These are phyloP conservation scores for Macroglossus sobrinus DNA, from an alignment of 2,113 vertebrate species.

Conservation along the genomic window DNA sequence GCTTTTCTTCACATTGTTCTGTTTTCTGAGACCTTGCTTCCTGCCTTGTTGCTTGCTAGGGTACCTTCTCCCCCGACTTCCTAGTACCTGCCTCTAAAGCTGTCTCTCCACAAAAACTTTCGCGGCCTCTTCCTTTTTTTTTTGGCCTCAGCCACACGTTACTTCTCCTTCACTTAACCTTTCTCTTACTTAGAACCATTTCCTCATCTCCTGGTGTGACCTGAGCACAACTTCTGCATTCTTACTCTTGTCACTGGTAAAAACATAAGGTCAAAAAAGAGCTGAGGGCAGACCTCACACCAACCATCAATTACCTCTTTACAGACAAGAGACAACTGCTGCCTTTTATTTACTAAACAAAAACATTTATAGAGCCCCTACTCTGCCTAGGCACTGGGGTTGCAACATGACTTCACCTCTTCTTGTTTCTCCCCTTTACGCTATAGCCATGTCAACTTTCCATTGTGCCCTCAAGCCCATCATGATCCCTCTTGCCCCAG, in stretches of 20 bases:
- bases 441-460: not conserved
- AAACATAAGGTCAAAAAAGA: not conserved
- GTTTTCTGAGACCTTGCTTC: not conserved
- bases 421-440: not conserved
- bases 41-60: not conserved
- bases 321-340: not conserved
- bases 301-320: not conserved
- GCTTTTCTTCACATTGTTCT: not conserved
- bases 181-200: not conserved
- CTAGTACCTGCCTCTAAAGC: not conserved
- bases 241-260: not conserved
- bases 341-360: not conserved
- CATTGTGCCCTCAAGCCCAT: not conserved
- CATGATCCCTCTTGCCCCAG: not conserved
- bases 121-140: not conserved
- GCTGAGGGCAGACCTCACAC: not conserved
- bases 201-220: not conserved
- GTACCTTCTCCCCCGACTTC: fast-evolving
- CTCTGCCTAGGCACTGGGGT: not conserved
- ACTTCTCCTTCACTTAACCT: not conserved
- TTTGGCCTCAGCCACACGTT: not conserved
- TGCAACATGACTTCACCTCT: not conserved
- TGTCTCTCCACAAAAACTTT: not conserved
- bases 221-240: not conserved
- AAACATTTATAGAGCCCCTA: not conserved